Evolutionary conservation across 2,888 invertebrate species (phyloP), one percentile per base, ranked within the genome.

Genomic region (Rhodophaea formosa): DNA sequence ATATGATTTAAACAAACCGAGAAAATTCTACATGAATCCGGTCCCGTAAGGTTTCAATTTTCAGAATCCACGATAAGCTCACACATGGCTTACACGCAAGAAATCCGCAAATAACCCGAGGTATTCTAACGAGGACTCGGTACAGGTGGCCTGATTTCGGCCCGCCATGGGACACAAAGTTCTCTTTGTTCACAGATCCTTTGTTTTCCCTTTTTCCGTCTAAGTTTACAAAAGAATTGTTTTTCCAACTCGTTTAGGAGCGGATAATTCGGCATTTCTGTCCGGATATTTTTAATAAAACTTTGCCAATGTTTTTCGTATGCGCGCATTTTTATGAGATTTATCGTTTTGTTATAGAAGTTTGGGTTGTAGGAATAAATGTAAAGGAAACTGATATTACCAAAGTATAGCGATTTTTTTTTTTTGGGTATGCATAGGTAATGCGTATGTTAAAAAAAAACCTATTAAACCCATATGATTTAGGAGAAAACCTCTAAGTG

Each of bases 151-250:
- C 43, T 44, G 29, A 54, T 54, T 54, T 30, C 10, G 16, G 8
- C 29, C 14, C 29, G 43, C 15, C 44, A 54, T 54, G 56, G 43
- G 56, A 56, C 42, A 49, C 47, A 49, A 56, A 49, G 15, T 30
- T 29, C 49, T 47, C 29, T 49, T 56, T 56, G 56, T 56, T 42
- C 47, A 39, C 32, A 46, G 47, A 42, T 46, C 56, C 39, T 47
- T 49, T 56, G 46, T 39, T 39, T 47, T 46, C 15, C 17, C 54
- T 14, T 29, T 46, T 56, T 56, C 51, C 51, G 56, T 6, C 32
- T 7, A 56, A 47, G 15, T 56, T 47, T 46, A 56, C 46, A 56
- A 56, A 56, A 35, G 47, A 56, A 56, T 56, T 56, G 55, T 47
- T 56, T 56, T 23, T 55, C 32, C 45, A 55, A 55, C 45, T 45